Evolutionary conservation across 2,888 invertebrate genomes (phyloP).

Genomic region (Noctua pronuba): DNA sequence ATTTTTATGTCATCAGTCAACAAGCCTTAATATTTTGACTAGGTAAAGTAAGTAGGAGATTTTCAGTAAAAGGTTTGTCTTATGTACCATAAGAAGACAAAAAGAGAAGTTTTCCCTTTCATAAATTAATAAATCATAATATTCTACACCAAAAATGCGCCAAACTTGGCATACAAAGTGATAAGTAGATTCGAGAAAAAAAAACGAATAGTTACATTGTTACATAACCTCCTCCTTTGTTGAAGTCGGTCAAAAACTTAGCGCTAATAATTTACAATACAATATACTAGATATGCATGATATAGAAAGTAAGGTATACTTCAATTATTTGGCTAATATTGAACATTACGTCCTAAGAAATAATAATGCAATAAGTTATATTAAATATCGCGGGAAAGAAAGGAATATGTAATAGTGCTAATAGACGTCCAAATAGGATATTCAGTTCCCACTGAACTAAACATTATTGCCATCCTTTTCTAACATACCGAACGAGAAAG

Average conservation of each 20-base stretch:
- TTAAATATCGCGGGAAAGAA: slow-evolving; percentile 7
- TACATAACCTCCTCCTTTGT: slow-evolving; percentile 30
- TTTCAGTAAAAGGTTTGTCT: background rate
- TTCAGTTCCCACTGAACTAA: background rate
- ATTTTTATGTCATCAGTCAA: background rate
- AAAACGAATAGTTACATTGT: slow-evolving; percentile 37
- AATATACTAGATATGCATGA: slow-evolving; percentile 59
- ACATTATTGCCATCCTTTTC: slow-evolving; percentile 21
- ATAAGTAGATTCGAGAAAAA: slow-evolving; percentile 52
- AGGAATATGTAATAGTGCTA: background rate
- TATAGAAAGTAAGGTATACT: slow-evolving; percentile 57
- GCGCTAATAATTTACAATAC: slow-evolving; percentile 53
- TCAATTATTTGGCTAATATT: slow-evolving; percentile 61
- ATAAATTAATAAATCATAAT: slow-evolving; percentile 16
- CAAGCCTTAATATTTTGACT: slow-evolving; percentile 10
- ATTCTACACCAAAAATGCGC: background rate
- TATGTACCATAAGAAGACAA: background rate
- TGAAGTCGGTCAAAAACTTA: slow-evolving; percentile 42
- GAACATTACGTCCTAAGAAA: slow-evolving; percentile 45
- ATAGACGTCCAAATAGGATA: background rate
- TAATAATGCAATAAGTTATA: slow-evolving; percentile 47
- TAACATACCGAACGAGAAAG: background rate
- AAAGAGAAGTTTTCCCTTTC: background rate
- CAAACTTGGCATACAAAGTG: slow-evolving; percentile 10
- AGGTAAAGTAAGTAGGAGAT: background rate